These are phyloP conservation scores for Herpailurus yagouaroundi DNA, from an alignment of 2,113 vertebrate species.

Conservation along the genomic window DNA sequence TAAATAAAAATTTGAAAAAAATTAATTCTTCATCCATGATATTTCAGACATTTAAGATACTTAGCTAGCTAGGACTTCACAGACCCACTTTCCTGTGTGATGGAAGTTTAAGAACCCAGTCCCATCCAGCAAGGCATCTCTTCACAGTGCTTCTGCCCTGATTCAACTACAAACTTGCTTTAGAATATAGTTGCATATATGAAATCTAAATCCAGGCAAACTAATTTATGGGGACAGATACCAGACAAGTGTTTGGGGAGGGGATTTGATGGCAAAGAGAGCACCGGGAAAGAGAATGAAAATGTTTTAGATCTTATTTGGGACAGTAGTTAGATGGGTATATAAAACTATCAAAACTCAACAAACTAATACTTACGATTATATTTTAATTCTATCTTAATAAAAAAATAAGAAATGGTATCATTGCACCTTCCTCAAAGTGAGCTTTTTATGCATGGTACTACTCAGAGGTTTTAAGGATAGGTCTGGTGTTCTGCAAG, in stretches of 20 bases:
- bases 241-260: background rate
- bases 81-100: background rate
- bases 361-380: background rate
- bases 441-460: background rate
- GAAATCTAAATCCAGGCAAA: background rate
- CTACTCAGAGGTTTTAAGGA: background rate
- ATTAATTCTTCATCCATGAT: background rate
- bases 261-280: background rate
- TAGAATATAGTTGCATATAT: background rate
- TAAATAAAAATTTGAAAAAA: too few species aligned
- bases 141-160: background rate
- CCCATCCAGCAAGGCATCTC: accelerated
- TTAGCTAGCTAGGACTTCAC: background rate
- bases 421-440: background rate
- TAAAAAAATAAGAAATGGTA: background rate
- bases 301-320: background rate
- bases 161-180: background rate
- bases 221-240: background rate
- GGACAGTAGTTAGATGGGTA: background rate
- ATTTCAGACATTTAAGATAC: background rate
- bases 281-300: background rate
- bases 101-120: background rate
- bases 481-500: background rate
- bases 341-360: background rate
- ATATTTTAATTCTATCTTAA: background rate